phyloP scores from a whole-genome alignment of 1,140 invertebrate species.

The Gonioctena quinquepunctata region DNA sequence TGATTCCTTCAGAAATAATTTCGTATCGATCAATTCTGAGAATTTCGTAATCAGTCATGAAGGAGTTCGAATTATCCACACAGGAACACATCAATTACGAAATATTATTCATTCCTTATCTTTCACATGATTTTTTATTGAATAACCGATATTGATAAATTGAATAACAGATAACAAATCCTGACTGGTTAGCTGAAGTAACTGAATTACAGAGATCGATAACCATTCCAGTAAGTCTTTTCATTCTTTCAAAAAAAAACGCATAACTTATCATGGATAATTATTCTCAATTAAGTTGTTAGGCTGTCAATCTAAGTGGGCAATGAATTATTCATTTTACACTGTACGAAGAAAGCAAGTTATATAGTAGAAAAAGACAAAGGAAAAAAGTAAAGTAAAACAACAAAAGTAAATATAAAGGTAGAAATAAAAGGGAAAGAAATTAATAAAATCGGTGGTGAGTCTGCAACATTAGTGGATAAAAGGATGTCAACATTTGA shows the following conservation, averaged over 20 bases:
- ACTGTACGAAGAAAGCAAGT: neutral
- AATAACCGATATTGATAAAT: neutral
- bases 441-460: slow-evolving; percentile 14
- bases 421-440: slow-evolving; percentile 6
- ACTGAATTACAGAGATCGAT: neutral
- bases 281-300: slow-evolving; percentile 18
- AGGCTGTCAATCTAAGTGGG: neutral
- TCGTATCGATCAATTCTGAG: too few species aligned
- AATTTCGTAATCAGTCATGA: neutral
- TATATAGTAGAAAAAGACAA: slow-evolving; percentile 7
- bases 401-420: slow-evolving; percentile 20
- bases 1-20: too few species aligned
- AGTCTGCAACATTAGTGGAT: slow-evolving; percentile 13
- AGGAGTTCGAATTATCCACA: neutral
- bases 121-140: too few species aligned
- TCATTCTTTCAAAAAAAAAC: neutral
- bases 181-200: neutral
- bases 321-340: slow-evolving; percentile 9
- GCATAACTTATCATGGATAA: neutral
- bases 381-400: slow-evolving; percentile 19
- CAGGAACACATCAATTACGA: neutral
- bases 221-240: neutral
- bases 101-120: too few species aligned
- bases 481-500: slow-evolving; percentile 19
- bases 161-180: neutral